Conservation (phyloP, 2,113 vertebrate species). For the Otis tarda region DNA sequence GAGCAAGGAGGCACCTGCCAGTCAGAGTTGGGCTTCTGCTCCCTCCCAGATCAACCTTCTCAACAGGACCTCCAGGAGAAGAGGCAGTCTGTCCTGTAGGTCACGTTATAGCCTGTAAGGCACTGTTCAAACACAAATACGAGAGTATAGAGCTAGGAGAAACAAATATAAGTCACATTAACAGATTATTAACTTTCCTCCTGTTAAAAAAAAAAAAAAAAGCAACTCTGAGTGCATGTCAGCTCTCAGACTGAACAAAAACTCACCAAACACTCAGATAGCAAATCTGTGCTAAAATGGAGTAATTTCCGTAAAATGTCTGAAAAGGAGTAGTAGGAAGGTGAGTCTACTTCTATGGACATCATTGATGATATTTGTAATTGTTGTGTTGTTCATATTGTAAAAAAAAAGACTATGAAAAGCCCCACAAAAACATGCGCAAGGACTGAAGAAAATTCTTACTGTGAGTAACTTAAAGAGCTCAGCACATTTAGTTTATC, state of each 20-base stretch:
- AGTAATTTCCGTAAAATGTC: background rate
- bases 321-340: background rate
- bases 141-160: background rate
- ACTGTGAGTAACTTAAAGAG: background rate
- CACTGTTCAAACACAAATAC: background rate
- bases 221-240: background rate
- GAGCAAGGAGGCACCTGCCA: background rate
- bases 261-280: background rate
- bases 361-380: background rate
- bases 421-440: background rate
- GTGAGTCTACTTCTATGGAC: accelerated
- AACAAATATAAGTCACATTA: background rate
- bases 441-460: background rate
- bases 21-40: background rate
- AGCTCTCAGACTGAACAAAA: background rate
- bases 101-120: background rate
- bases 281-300: background rate
- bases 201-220: background rate
- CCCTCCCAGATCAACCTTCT: background rate
- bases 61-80: background rate
- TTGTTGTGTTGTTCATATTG: background rate
- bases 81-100: background rate
- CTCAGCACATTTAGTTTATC: background rate
- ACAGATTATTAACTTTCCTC: background rate
- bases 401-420: background rate